Base-by-base conservation (phyloP, 2,113 vertebrate species). In the Okapia johnstoni region DNA sequence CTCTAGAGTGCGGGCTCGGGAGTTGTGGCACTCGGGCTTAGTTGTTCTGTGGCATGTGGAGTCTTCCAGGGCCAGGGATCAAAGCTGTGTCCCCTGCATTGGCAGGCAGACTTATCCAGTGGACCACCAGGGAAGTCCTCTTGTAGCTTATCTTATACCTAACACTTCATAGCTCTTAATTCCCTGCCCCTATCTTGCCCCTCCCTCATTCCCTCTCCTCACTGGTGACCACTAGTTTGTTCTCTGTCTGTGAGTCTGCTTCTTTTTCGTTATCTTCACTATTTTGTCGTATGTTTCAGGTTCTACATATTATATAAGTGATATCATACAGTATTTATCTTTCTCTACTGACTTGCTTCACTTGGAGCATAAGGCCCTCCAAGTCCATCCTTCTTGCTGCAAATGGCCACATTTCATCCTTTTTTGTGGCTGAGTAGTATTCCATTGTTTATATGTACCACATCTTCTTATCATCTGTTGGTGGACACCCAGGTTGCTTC, bases 131-230 rank as follows among this genome's bases (percentile, higher is more conserved):
- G 70, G 23, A 43, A 26, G 70, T 76, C 12, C 40, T 76, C 40
- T 2, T 80, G 28, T 8, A 36, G 50, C 30, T 25, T 25, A 15
- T 8, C 23, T 25, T 15, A 54, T 25, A 36, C 33, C 50, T 4
- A 25, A 2, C 3, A 5, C 19, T 23, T 81, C 30, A 3, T 4
- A 33, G 30, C 79, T 21, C 30, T 23, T 1, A 5, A 2, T 0
- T 33, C 33, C 48, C 30, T 1, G 1, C 3, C 19, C 30, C 33
- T 13, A 0, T 2, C 50, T 54, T 23, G 19, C 79, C 48, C 79
- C 10, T 4, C 16, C 19, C n/a, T 6, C 2, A 3, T 14, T 14
- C 6, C 19, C 11, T 14, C 30, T 36, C 50, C 19, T 1, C 46
- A 50, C 46, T 10, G 76, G 46, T 76, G 26, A 17, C 46, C 76